Conservation (phyloP, 1,140 invertebrate species). For the Daktulosphaira vitifoliae region DNA sequence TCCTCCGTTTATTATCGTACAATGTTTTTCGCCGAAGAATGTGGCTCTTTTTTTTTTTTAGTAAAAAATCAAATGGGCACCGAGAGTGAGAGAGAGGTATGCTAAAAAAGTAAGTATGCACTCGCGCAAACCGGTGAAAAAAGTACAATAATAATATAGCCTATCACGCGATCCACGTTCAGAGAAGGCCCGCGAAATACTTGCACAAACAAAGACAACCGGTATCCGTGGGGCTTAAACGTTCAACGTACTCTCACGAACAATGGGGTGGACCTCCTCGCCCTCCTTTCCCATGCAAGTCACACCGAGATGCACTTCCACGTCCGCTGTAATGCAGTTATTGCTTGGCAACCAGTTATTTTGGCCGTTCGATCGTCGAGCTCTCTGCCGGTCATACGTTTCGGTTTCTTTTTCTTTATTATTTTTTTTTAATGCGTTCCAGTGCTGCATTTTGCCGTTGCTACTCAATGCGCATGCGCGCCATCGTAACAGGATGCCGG, state of each 20-base stretch:
- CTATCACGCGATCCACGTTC: not conserved
- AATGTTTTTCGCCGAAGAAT: too few species aligned
- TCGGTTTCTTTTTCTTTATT: not conserved
- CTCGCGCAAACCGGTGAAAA: not conserved
- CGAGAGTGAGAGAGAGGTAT: too few species aligned
- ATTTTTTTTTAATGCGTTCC: not conserved
- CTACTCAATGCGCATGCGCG: not conserved
- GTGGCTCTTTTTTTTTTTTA: too few species aligned
- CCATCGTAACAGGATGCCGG: not conserved
- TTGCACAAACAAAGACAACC: too few species aligned
- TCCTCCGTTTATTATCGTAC: too few species aligned
- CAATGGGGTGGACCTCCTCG: slow-evolving; percentile 1
- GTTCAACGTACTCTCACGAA: slow-evolving; percentile 21
- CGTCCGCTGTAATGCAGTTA: too few species aligned
- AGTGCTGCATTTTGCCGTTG: too few species aligned
- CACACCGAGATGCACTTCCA: not conserved
- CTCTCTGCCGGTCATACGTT: not conserved
- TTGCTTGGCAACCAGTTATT: too few species aligned
- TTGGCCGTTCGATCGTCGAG: not conserved
- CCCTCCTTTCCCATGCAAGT: too few species aligned
- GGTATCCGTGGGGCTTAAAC: not conserved
- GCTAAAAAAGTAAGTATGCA: not conserved
- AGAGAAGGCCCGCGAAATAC: slow-evolving; percentile 1
- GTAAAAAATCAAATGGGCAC: too few species aligned
- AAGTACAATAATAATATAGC: not conserved